phyloP scores from a whole-genome alignment of 64 coral and sea anemone genomes.

The Porites australiensis region DNA sequence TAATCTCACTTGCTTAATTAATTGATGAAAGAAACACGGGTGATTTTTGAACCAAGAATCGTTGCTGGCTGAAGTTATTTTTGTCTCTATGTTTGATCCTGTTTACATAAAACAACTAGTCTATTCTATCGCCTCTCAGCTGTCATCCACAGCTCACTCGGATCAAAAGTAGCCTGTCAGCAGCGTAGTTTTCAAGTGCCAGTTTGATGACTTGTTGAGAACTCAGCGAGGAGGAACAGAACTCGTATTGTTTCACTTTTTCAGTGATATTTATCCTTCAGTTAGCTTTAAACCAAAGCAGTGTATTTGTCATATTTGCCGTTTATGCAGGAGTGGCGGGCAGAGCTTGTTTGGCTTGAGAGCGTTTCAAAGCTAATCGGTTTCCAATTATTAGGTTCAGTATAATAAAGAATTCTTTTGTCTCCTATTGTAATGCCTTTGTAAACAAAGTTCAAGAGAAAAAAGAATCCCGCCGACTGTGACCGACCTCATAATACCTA shows the following conservation, averaged over 20 bases:
- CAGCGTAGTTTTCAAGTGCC: neutral
- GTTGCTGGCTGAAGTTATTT: neutral
- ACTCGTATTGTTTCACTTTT: neutral
- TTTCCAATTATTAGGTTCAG: conserved; percentile 9
- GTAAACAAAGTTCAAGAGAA: neutral
- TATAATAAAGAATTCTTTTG: neutral
- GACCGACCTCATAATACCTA: no score
- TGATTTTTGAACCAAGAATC: conserved; percentile 3
- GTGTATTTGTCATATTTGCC: no score
- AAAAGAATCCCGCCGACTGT: neutral
- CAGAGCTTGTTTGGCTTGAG: neutral
- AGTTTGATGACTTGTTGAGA: neutral
- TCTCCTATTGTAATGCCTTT: neutral
- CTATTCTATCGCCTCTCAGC: neutral
- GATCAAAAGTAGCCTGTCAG: neutral
- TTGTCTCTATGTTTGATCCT: neutral
- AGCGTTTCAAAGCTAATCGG: conserved; percentile 10
- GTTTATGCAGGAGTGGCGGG: neutral
- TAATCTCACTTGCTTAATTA: no score
- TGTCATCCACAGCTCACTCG: neutral
- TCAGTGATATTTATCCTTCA: neutral
- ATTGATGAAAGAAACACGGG: neutral
- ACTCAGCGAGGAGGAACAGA: neutral
- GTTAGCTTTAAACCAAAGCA: neutral
- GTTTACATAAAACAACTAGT: neutral